These are phyloP conservation scores for Macrotus californicus DNA, from an alignment of 2,113 vertebrate genomes.

Conservation along the genomic window DNA sequence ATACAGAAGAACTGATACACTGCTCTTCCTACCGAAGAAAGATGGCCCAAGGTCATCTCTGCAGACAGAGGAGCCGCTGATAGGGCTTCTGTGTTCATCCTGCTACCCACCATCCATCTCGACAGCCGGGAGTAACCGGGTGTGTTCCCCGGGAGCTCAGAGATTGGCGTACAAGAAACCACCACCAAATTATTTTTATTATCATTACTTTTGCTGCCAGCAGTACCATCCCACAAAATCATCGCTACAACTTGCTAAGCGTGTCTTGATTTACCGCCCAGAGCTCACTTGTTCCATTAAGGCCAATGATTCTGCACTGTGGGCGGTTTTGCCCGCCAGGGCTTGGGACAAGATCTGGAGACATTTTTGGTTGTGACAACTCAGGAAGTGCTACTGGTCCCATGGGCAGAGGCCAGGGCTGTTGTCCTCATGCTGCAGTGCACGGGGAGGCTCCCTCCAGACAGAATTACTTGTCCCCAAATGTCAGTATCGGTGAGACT, in stretches of 20 bases:
- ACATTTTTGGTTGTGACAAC: background rate
- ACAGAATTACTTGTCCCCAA: background rate
- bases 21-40: too few relatives aligned
- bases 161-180: background rate
- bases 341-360: background rate
- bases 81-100: background rate
- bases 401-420: background rate
- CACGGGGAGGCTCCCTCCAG: background rate
- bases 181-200: background rate
- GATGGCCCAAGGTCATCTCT: too few relatives aligned
- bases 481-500: background rate
- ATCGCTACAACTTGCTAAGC: background rate
- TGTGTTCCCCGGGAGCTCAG: background rate
- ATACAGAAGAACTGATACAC: too few relatives aligned
- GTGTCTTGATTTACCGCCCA: background rate
- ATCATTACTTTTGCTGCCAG: background rate
- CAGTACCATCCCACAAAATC: background rate
- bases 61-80: too few relatives aligned
- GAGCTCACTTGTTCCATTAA: background rate
- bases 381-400: background rate
- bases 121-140: background rate
- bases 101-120: background rate
- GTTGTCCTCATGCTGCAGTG: background rate
- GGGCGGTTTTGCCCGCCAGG: background rate
- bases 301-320: background rate